Evolutionary conservation across 23 tunicate species (phyloP), one percentile per base, ranked within the genome.

Genomic region (Oikopleura vanhoeffeni): DNA sequence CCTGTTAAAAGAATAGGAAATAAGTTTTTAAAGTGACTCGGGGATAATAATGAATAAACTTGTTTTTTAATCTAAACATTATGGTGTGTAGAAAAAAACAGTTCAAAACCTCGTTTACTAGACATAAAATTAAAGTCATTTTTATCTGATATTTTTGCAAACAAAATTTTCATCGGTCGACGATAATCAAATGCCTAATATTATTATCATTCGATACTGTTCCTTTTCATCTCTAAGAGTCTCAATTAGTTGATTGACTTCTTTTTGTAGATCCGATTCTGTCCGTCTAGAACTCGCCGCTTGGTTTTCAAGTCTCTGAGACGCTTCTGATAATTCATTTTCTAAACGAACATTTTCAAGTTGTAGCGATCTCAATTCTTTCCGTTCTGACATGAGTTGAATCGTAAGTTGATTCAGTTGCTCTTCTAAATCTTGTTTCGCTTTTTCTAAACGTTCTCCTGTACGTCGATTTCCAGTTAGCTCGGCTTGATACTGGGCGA

Each of bases 341-440:
- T 71, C 79, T 4, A 71, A 32, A 2, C 79, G 27, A 4, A 13
- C 34, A 38, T 71, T 71, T 30, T 71, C 79, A 3, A 71, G 27
- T 38, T 71, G 79, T 4, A 71, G 79, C 34, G 38, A 24, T 71
- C 79, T 28, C 79, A 71, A 38, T 71, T 71, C 79, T 30, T 71
- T 71, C 38, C 79, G 27, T 30, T 71, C 79, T 4, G 79, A 18
- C 79, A 71, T 71, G 4, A 71, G 79, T 30, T 71, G 79, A 24
- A 71, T 32, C 38, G 79, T 71, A 33, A 71, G 35, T 30, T 71
- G 79, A 71, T 71, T 71, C 38, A 71, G 79, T 30, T 71, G 79
- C 79, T 71, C 79, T 71, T 71, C 79, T 18, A 71, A 38, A 2
- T 71, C 79, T 18, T 71, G 79, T 38, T 71, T 71, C 2, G 79